Evolutionary conservation across 1,140 invertebrate genomes (phyloP).

Genomic region (Bombus haemorrhoidalis): DNA sequence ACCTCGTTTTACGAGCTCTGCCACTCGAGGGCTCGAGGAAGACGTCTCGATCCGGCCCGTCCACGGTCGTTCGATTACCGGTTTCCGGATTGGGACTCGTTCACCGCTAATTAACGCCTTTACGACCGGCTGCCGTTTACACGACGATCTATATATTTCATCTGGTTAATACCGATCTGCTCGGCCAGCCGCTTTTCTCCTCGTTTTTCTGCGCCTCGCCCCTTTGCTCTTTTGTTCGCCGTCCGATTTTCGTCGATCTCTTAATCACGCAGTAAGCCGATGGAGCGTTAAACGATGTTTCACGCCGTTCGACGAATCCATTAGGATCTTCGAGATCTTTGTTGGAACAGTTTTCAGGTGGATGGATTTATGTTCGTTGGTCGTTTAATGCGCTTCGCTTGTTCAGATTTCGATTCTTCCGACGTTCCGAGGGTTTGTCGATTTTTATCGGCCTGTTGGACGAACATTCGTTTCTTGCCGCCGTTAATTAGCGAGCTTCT

Average conservation of each 20-base stretch:
- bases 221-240: background rate
- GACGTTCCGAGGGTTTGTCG: too few relatives aligned
- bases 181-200: too few relatives aligned
- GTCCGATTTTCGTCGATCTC: background rate
- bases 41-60: background rate
- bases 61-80: constrained; percentile 9
- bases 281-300: background rate
- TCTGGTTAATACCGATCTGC: constrained; percentile 1
- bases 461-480: too few relatives aligned
- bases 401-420: too few relatives aligned
- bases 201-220: background rate
- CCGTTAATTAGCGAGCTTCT: too few relatives aligned
- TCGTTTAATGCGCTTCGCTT: too few relatives aligned
- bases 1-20: constrained; percentile 52
- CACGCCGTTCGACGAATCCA: background rate
- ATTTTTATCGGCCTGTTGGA: too few relatives aligned
- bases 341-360: too few relatives aligned
- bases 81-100: background rate
- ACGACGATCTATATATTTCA: background rate
- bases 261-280: background rate
- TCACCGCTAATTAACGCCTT: constrained; percentile 17
- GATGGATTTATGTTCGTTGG: too few relatives aligned
- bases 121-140: constrained; percentile 13
- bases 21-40: constrained; percentile 8
- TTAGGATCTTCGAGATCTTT: background rate